Evolutionary conservation across 2,888 invertebrate species (phyloP).

Genomic region (Agrotis exclamationis): DNA sequence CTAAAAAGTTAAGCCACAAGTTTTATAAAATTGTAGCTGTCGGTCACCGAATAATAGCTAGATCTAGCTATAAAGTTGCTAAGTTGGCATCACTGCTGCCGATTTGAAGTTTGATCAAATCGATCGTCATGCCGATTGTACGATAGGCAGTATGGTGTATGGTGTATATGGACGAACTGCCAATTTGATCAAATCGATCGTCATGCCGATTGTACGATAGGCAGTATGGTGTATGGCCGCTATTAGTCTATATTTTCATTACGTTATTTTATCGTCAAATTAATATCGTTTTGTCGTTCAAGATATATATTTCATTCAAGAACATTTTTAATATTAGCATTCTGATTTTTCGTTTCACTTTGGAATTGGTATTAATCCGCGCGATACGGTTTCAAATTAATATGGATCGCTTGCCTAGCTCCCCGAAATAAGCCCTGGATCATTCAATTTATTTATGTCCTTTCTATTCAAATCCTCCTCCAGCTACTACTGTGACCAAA

Average conservation of each 20-base stretch:
- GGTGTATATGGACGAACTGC: no score
- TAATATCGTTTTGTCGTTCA: conserved; percentile 5
- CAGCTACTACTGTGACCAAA: background rate
- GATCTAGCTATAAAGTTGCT: no score
- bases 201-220: no score
- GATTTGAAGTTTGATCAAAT: no score
- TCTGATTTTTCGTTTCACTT: background rate
- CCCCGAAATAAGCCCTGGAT: background rate
- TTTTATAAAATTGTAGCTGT: no score
- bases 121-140: no score
- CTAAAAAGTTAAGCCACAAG: no score
- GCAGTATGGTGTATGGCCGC: no score
- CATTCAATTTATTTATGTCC: background rate
- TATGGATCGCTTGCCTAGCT: background rate
- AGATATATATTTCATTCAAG: background rate
- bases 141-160: no score
- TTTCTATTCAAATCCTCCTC: background rate
- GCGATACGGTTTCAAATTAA: background rate
- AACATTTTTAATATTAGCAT: background rate
- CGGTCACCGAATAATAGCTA: no score
- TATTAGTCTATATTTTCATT: conserved; percentile 26
- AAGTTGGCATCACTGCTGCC: no score
- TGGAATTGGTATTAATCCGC: background rate
- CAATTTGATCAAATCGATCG: no score
- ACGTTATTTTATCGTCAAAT: conserved; percentile 10